A percentile compares a stretch with the other conserved stretches of the same genome.
Conservation (phyloP, 2,888 invertebrate genomes). For the Netelia fuscicornis region DNA sequence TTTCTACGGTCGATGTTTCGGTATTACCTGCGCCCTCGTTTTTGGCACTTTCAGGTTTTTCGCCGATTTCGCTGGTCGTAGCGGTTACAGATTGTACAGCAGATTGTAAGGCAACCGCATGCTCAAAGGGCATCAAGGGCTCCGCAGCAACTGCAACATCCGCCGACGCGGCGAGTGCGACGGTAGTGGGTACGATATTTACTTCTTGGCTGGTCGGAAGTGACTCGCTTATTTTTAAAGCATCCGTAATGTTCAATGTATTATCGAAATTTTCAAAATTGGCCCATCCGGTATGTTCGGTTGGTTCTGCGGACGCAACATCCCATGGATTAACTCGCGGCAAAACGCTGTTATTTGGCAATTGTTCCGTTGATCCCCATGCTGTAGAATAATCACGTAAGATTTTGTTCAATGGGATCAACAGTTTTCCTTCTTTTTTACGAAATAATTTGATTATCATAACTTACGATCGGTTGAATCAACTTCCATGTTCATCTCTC, state of each 20-base stretch:
- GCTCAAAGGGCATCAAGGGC: constrained; percentile 38
- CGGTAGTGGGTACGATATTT: neutral
- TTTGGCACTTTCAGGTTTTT: constrained; percentile 13
- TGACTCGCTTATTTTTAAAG: constrained; percentile 67
- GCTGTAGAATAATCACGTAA: constrained; percentile 69
- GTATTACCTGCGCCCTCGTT: constrained; percentile 20
- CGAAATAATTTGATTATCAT: constrained; percentile 50
- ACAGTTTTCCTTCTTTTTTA: constrained; percentile 12
- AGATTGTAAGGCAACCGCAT: constrained; percentile 34
- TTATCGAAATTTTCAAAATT: constrained; percentile 82
- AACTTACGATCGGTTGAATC: constrained; percentile 85
- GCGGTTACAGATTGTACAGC: neutral
- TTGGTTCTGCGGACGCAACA: constrained; percentile 73
- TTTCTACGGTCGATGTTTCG: constrained; percentile 30
- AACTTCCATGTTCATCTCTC: constrained; percentile 84
- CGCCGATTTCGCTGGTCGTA: constrained; percentile 1
- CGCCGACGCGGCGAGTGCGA: neutral
- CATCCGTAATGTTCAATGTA: constrained; percentile 73
- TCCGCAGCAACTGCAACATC: constrained; percentile 11
- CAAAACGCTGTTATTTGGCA: constrained; percentile 69
- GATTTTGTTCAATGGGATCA: neutral
- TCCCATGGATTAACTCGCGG: constrained; percentile 81
- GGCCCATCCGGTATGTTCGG: constrained; percentile 82
- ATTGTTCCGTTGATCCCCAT: constrained; percentile 76
- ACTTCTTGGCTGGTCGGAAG: constrained; percentile 15